These are phyloP conservation scores for Labeo rohita DNA, from an alignment of 2,113 vertebrate species.

Conservation along the genomic window DNA sequence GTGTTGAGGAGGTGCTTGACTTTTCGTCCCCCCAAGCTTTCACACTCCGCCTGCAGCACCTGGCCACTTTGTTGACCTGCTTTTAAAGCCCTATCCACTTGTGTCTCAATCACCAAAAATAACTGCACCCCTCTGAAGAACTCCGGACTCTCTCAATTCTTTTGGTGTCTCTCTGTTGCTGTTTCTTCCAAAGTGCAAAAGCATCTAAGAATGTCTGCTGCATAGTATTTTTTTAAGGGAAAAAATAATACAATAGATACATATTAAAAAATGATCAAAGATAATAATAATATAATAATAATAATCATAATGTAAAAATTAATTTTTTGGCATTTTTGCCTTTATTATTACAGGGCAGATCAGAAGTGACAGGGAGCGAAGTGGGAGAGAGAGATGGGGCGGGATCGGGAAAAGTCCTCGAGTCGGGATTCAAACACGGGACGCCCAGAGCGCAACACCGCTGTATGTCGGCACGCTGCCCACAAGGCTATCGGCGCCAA, in stretches of 20 bases:
- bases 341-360: too few relatives aligned
- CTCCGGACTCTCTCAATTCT: constrained; percentile 49
- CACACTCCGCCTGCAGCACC: constrained; percentile 72
- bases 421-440: too few relatives aligned
- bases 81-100: constrained; percentile 75
- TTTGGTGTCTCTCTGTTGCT: constrained; percentile 12
- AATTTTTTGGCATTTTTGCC: too few relatives aligned
- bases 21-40: constrained; percentile 61
- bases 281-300: background rate
- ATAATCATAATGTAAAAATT: too few relatives aligned
- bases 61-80: constrained; percentile 74
- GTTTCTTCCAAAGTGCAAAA: background rate
- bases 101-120: constrained; percentile 80
- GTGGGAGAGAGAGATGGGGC: too few relatives aligned
- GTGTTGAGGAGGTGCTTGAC: constrained; percentile 63
- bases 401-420: too few relatives aligned
- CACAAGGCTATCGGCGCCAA: too few relatives aligned
- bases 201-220: background rate
- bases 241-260: background rate
- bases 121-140: constrained; percentile 76
- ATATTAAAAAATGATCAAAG: background rate
- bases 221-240: background rate
- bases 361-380: too few relatives aligned
- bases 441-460: too few relatives aligned
- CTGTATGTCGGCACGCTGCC: too few relatives aligned